Percentiles rank a stretch among this genome's conserved stretches.
These are phyloP conservation scores for Caenorhabditis imperialis DNA, from an alignment of 2,888 invertebrate species.

Conservation along the genomic window DNA sequence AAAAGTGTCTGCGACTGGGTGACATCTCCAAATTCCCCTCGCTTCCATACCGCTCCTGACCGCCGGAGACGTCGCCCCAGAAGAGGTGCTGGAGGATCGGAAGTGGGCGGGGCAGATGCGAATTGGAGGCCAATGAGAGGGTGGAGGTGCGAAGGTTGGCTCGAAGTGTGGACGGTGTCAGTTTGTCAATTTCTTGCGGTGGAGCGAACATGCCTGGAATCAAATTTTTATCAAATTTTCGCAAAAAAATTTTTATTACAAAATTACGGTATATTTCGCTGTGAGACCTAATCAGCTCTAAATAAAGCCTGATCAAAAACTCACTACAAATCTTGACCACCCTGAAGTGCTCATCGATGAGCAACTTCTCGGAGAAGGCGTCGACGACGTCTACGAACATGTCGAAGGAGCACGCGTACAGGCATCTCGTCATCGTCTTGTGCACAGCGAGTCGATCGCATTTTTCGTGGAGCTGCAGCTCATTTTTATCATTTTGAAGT, in stretches of 20 bases:
- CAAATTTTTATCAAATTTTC: too few relatives aligned
- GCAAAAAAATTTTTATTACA: too few relatives aligned
- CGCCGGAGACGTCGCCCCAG: constrained; percentile 55
- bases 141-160: constrained; percentile 32
- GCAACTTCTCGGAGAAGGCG: constrained; percentile 58
- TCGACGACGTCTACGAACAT: constrained; percentile 61
- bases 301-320: too few relatives aligned
- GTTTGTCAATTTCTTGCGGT: constrained; percentile 28
- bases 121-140: constrained; percentile 25
- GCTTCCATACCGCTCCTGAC: constrained; percentile 24
- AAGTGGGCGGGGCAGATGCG: constrained; percentile 45
- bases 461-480: constrained; percentile 59
- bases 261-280: too few relatives aligned
- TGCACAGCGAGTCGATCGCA: constrained; percentile 63
- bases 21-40: constrained; percentile 42
- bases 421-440: constrained; percentile 52
- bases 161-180: constrained; percentile 13
- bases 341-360: constrained; percentile 50
- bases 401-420: constrained; percentile 62
- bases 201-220: constrained; percentile 51
- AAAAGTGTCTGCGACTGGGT: constrained; percentile 26
- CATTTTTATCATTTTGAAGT: too few relatives aligned
- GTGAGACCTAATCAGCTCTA: too few relatives aligned
- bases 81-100: constrained; percentile 64
- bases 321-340: constrained; percentile 42